A percentile compares a stretch with the other conserved stretches of the same genome.
Evolutionary conservation across 1,140 invertebrate species (phyloP).

Genomic region (Calliopsis andreniformis): DNA sequence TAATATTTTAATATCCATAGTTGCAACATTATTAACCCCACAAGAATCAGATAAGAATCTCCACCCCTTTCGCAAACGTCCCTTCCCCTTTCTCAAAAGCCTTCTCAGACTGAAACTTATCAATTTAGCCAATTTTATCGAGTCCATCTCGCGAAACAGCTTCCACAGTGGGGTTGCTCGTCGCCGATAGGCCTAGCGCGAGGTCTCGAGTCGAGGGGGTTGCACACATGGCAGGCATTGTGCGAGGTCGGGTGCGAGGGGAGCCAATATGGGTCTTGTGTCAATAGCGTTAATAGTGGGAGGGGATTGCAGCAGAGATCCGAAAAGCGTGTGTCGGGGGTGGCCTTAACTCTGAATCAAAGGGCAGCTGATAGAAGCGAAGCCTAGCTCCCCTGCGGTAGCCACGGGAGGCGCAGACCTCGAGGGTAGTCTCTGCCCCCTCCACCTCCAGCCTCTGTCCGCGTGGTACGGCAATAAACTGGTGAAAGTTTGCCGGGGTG

Average conservation of each 20-base stretch:
- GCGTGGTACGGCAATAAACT: conserved; percentile 65
- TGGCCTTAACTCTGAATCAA: conserved; percentile 66
- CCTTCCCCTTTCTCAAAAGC: too few species aligned
- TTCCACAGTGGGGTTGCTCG: background rate
- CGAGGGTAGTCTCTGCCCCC: conserved; percentile 42
- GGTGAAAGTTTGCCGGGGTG: conserved; percentile 73
- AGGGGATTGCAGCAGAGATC: conserved; percentile 68
- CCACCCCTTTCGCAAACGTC: too few species aligned
- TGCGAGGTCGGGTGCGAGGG: conserved; percentile 53
- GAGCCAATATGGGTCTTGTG: conserved; percentile 69
- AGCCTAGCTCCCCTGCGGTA: conserved; percentile 43
- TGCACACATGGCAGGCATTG: conserved; percentile 67
- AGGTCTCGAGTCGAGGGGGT: background rate
- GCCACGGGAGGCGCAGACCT: conserved; percentile 18
- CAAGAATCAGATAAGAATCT: too few species aligned
- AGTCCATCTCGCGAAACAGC: background rate
- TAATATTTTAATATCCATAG: too few species aligned
- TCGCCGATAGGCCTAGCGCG: conserved; percentile 12
- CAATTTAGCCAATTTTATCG: conserved; percentile 22
- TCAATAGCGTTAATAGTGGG: conserved; percentile 77
- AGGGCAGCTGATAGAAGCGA: conserved; percentile 72
- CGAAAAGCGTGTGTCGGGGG: conserved; percentile 63
- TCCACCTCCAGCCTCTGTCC: conserved; percentile 41
- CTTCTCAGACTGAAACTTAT: too few species aligned
- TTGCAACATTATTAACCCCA: too few species aligned